A percentile compares a stretch with the other conserved stretches of the same genome.
These are phyloP conservation scores for Sebastes umbrosus DNA, from an alignment of 2,797 vertebrate genomes.

Conservation along the genomic window DNA sequence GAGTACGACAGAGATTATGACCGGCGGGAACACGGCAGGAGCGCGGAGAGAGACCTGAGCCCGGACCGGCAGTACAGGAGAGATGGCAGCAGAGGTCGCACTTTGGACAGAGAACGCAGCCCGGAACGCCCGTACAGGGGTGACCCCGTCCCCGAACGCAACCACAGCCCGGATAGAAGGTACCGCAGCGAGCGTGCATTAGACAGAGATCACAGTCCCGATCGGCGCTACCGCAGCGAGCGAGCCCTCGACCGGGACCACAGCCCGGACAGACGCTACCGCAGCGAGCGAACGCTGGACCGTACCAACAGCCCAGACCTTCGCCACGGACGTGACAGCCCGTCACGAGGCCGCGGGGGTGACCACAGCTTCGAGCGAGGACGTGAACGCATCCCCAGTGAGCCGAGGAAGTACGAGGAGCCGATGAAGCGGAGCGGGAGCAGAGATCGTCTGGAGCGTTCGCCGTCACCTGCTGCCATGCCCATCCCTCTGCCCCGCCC, in stretches of 20 bases:
- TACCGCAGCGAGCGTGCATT: conserved; percentile 75
- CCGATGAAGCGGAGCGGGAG: conserved; percentile 77
- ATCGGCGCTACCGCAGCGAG: conserved; percentile 81
- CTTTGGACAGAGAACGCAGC: conserved; percentile 72
- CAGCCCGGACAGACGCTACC: conserved; percentile 74
- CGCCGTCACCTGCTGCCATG: conserved; percentile 79
- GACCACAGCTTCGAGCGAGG: conserved; percentile 68
- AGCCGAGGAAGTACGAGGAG: conserved; percentile 64
- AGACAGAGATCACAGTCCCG: conserved; percentile 85
- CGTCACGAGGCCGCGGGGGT: conserved; percentile 59
- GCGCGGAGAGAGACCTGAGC: conserved; percentile 81
- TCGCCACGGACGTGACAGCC: conserved; percentile 55
- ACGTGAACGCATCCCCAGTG: conserved; percentile 37
- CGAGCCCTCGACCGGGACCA: conserved; percentile 63
- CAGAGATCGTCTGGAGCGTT: conserved; percentile 85
- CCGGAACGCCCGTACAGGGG: conserved; percentile 66
- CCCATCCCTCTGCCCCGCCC: conserved; percentile 70
- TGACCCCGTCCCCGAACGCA: conserved; percentile 45
- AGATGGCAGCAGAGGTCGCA: conserved; percentile 82
- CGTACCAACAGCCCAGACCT: conserved; percentile 77
- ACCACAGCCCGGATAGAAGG: conserved; percentile 69
- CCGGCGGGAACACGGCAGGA: conserved; percentile 78
- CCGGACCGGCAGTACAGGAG: conserved; percentile 80
- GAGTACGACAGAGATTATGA: conserved; percentile 71
- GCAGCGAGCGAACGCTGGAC: conserved; percentile 75